Base-by-base conservation (phyloP, 2,797 vertebrate species). In the Oryzias dopingdopingensis region DNA sequence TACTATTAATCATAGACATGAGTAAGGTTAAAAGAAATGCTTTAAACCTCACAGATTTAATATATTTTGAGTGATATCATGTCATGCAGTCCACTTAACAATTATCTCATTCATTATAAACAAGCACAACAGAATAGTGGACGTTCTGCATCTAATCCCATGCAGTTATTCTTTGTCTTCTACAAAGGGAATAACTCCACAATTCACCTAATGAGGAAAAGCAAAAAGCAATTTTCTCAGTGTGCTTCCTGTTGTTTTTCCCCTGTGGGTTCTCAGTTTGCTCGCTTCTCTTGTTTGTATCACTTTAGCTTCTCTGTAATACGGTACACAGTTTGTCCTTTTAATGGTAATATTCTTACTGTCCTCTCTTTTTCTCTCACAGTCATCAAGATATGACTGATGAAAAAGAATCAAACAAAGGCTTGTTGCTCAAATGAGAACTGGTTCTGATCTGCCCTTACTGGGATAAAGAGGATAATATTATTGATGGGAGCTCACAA, bases 151-250 rank as follows among this genome's bases (percentile, higher is more conserved):
- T 63, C 49, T 55, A 62, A 56, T 60, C 43, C 42, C 42, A 60
- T 37, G 5, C 32, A 20, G 16, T 15, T 57, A 42, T n/a, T 18
- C 50, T 61, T 41, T 20, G 17, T 52, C 45, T 64, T 54, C 60
- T 59, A 65, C 66, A 70, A 49, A 51, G 60, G 29, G 62, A 68
- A 65, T 69, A 45, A 72, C 59, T 49, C 29, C 32, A 69, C 65
- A 66, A 72, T 67, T 73, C 67, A 58, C 62, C 54, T 79, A 70
- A 82, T 75, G 76, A 84, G 71, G 67, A 72, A 69, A 76, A 64
- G 54, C 67, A 62, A 77, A 72, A 79, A 70, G 63, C 77, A 64
- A 72, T 77, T 79, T 75, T 71, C 79, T 75, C 61, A 61, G 71
- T 74, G 70, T 73, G 70, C 67, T 70, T 77, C 59, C 70, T 81